These are phyloP conservation scores for Heliothis subflexa DNA, from an alignment of 1,140 invertebrate genomes.

Conservation along the genomic window DNA sequence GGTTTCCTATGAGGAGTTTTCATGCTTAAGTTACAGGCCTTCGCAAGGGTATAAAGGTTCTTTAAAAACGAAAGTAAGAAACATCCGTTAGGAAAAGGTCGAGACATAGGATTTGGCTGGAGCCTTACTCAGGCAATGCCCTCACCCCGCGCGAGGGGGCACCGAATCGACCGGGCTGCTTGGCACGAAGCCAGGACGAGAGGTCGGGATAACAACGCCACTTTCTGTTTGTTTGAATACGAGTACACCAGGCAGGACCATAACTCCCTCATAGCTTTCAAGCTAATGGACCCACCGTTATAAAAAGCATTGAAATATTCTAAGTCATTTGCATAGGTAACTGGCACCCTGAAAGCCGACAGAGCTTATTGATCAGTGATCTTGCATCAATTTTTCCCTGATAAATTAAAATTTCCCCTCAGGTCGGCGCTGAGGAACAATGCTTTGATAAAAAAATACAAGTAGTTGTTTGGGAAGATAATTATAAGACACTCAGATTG, in stretches of 20 bases:
- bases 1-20: too few relatives aligned
- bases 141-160: slow-evolving; percentile 53
- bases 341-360: too few relatives aligned
- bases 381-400: too few relatives aligned
- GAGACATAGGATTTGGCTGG: slow-evolving; percentile 44
- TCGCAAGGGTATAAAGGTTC: slow-evolving; percentile 10
- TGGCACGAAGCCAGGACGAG: slow-evolving; percentile 70
- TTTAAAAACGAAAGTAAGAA: slow-evolving; percentile 51
- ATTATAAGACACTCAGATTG: too few relatives aligned
- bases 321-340: too few relatives aligned
- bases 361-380: too few relatives aligned
- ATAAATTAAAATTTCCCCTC: too few relatives aligned
- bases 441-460: too few relatives aligned
- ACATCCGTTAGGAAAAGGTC: slow-evolving; percentile 56
- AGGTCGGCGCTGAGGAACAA: too few relatives aligned
- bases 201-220: slow-evolving; percentile 59
- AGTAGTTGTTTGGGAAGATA: too few relatives aligned
- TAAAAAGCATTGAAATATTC: not conserved
- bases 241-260: slow-evolving; percentile 61
- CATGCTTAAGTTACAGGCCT: not conserved
- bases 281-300: slow-evolving; percentile 32
- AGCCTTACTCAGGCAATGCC: slow-evolving; percentile 43
- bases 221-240: slow-evolving; percentile 72
- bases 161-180: slow-evolving; percentile 69
- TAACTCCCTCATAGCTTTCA: slow-evolving; percentile 54